phyloP scores from a whole-genome alignment of 2,113 vertebrate species.

The Chrysemys picta region DNA sequence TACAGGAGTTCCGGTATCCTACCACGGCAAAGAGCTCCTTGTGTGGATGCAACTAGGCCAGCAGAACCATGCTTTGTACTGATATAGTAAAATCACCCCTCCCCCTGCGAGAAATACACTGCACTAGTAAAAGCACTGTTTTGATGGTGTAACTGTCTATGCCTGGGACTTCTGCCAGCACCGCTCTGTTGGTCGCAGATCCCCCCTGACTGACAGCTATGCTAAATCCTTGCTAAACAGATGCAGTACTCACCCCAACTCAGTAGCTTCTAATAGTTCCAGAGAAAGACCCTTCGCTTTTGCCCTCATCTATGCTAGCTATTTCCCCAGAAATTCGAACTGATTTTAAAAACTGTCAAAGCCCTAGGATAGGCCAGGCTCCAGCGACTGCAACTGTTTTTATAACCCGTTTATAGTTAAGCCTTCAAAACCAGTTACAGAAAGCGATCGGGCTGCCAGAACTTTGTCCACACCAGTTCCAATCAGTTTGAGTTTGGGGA shows the following conservation, averaged over 20 bases:
- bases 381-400: background rate
- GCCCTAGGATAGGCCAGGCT: background rate
- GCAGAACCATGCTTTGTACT: background rate
- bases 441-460: background rate
- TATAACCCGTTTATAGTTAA: accelerated
- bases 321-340: background rate
- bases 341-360: background rate
- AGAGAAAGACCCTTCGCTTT: background rate
- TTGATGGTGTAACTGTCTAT: background rate
- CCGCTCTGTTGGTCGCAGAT: background rate
- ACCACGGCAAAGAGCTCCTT: background rate
- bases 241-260: conserved; percentile 17
- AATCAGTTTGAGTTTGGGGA: background rate
- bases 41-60: background rate
- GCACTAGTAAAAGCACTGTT: background rate
- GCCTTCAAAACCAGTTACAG: background rate
- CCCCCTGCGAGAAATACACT: background rate
- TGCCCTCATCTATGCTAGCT: background rate
- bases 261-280: background rate
- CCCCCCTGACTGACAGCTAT: background rate
- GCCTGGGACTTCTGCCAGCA: background rate
- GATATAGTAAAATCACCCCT: background rate
- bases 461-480: background rate
- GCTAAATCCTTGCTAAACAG: background rate
- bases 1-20: background rate